These are phyloP conservation scores for Salvelinus alpinus DNA, from an alignment of 2,113 vertebrate species.

Conservation along the genomic window DNA sequence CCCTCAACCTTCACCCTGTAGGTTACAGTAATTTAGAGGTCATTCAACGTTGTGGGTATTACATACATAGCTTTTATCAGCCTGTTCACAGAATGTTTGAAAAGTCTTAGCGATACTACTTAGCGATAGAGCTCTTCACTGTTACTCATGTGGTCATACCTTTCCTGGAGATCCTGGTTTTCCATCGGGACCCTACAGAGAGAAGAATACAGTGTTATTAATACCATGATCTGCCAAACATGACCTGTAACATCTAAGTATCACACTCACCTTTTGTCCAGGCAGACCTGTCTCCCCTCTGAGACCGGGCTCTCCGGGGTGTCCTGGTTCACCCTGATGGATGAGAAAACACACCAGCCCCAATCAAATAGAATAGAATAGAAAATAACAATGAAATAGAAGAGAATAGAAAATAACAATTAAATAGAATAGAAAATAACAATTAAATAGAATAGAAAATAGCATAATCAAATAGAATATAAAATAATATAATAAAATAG, in stretches of 20 bases:
- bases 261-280: constrained; percentile 75
- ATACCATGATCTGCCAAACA: background rate
- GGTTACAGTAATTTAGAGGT: background rate
- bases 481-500: no score
- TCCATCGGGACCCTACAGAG: constrained; percentile 75
- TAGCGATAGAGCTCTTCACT: background rate
- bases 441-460: no score
- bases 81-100: background rate
- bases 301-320: constrained; percentile 67
- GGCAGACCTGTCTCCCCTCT: constrained; percentile 67
- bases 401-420: background rate
- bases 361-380: constrained; percentile 1
- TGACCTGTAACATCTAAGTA: background rate
- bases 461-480: no score
- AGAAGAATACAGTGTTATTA: background rate
- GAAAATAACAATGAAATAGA: background rate
- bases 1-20: background rate
- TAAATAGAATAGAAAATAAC: no score
- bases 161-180: constrained; percentile 72
- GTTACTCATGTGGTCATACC: constrained; percentile 45
- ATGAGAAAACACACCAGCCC: background rate
- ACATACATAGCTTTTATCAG: background rate
- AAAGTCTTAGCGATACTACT: background rate
- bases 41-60: background rate
- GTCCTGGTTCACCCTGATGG: constrained; percentile 65